These are phyloP conservation scores for Ciconia maguari DNA, from an alignment of 2,113 vertebrate genomes.

Conservation along the genomic window DNA sequence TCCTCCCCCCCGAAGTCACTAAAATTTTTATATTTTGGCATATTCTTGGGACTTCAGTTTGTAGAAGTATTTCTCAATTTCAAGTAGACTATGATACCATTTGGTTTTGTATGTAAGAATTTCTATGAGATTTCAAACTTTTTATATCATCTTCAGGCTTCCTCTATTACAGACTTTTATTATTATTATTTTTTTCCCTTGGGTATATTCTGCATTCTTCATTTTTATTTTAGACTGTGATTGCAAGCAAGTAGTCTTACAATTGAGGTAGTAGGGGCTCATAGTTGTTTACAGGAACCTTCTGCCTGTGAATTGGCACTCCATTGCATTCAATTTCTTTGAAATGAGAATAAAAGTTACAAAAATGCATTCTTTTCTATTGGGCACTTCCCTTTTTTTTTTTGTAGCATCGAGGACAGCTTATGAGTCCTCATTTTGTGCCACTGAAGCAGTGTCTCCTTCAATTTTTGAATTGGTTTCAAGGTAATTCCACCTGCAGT, in stretches of 20 bases:
- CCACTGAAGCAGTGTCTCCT: background rate
- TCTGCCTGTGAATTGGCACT: constrained; percentile 12
- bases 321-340: constrained; percentile 44
- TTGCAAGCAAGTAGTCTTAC: background rate
- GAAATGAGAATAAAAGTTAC: constrained; percentile 59
- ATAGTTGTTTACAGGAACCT: constrained; percentile 30
- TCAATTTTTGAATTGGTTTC: constrained; percentile 23
- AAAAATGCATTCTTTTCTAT: constrained; percentile 54
- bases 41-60: background rate
- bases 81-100: background rate
- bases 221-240: background rate
- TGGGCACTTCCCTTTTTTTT: constrained; percentile 12
- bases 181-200: background rate
- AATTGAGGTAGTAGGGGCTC: background rate
- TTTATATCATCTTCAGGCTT: background rate
- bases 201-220: background rate
- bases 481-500: background rate
- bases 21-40: background rate
- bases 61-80: background rate
- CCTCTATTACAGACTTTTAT: background rate
- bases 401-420: background rate
- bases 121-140: background rate
- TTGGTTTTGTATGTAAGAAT: background rate
- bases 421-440: constrained; percentile 32
- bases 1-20: background rate